Evolutionary conservation across 2,797 vertebrate genomes (phyloP).

Genomic region (Coreius guichenoti): DNA sequence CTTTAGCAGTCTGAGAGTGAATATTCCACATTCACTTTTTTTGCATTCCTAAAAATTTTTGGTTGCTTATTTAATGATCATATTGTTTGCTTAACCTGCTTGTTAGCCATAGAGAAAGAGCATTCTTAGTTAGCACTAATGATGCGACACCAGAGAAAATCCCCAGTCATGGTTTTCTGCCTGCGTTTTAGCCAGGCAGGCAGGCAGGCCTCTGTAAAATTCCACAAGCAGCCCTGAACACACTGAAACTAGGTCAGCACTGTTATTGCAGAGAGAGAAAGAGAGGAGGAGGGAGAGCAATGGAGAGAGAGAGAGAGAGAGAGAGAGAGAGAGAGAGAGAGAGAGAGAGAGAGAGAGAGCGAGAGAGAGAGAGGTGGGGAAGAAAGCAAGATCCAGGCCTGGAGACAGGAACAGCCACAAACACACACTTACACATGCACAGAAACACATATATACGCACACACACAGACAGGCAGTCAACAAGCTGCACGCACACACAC

Average conservation of each 20-base stretch:
- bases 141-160: slow-evolving; percentile 78
- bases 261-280: slow-evolving; percentile 87
- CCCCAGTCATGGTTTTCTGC: slow-evolving; percentile 85
- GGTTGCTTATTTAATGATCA: slow-evolving; percentile 6
- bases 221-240: slow-evolving; percentile 88
- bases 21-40: background rate
- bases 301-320: slow-evolving; percentile 74
- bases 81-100: background rate
- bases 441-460: slow-evolving; percentile 44
- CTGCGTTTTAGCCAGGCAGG: slow-evolving; percentile 80
- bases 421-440: slow-evolving; percentile 43
- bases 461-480: slow-evolving; percentile 21
- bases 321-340: slow-evolving; percentile 56
- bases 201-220: slow-evolving; percentile 88
- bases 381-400: slow-evolving; percentile 56
- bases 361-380: slow-evolving; percentile 65
- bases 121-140: slow-evolving; percentile 64
- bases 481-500: slow-evolving; percentile 18
- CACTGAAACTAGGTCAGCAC: slow-evolving; percentile 89
- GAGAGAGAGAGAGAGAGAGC: slow-evolving; percentile 51
- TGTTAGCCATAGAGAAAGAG: slow-evolving; percentile 15
- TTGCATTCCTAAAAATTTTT: background rate
- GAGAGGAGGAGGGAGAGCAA: slow-evolving; percentile 64
- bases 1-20: background rate
- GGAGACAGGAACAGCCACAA: slow-evolving; percentile 73